Conservation (phyloP, 2,113 vertebrate genomes). For the Heloderma charlesbogerti region DNA sequence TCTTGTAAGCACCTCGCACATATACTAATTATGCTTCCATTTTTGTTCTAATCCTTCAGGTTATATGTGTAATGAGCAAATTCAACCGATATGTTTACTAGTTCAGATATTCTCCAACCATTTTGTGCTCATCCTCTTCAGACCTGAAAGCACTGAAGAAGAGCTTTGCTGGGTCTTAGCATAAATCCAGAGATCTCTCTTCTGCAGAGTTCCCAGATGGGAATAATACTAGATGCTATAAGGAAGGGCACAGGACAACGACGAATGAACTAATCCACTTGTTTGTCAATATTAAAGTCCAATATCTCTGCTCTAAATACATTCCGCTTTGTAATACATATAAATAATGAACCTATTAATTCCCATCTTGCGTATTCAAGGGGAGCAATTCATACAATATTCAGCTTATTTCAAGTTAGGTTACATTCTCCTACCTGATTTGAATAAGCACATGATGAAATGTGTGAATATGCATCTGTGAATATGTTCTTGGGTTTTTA, state of each 20-base stretch:
- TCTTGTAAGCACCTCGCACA: not conserved
- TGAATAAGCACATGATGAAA: no score
- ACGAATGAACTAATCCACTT: not conserved
- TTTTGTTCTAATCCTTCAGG: no score
- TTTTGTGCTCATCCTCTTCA: not conserved
- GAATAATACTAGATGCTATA: not conserved
- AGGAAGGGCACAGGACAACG: not conserved
- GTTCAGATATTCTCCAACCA: not conserved
- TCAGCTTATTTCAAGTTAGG: no score
- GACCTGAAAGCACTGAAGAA: not conserved
- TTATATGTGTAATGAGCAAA: no score
- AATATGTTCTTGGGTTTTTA: no score
- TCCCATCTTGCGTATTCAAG: not conserved
- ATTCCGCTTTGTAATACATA: no score
- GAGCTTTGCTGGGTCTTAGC: not conserved
- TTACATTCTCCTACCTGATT: no score
- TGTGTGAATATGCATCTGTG: no score
- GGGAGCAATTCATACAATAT: no score
- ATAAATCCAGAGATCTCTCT: not conserved
- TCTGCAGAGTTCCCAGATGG: not conserved
- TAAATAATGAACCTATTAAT: not conserved
- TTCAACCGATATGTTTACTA: not conserved
- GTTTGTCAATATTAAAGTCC: not conserved
- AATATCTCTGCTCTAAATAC: not conserved
- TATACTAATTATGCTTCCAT: no score